Percentiles rank a stretch among this genome's conserved stretches.
These are phyloP conservation scores for Gastracanthus pulcherrimus DNA, from an alignment of 2,888 invertebrate species.

Conservation along the genomic window DNA sequence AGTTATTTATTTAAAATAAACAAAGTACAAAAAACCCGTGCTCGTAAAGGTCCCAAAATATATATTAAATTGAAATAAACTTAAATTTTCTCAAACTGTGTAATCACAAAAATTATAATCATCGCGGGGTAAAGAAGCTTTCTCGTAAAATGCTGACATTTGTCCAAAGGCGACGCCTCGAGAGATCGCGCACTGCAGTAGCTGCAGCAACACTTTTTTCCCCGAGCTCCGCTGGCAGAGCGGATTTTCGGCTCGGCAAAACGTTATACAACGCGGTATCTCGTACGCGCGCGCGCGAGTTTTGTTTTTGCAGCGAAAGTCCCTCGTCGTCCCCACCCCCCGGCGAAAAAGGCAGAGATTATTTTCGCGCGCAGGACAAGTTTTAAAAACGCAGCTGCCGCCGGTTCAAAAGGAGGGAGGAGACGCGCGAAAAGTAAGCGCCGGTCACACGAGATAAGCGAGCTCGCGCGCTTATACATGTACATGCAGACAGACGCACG, in stretches of 20 bases:
- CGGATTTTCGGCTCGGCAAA: conserved; percentile 34
- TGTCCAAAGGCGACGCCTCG: conserved; percentile 30
- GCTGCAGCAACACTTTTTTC: conserved; percentile 16
- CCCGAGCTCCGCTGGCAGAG: too few relatives aligned
- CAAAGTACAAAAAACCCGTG: conserved; percentile 2
- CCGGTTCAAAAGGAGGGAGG: not conserved
- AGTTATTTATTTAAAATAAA: conserved; percentile 3
- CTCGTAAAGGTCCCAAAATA: conserved; percentile 34
- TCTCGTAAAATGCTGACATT: not conserved
- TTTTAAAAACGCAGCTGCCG: conserved; percentile 51
- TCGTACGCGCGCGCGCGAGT: not conserved
- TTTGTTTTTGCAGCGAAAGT: conserved; percentile 39
- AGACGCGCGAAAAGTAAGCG: conserved; percentile 59
- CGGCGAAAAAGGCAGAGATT: conserved; percentile 40
- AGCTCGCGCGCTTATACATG: not conserved
- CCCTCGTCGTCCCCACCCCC: not conserved
- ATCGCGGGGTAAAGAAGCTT: not conserved
- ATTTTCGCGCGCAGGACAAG: conserved; percentile 52
- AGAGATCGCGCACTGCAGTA: not conserved
- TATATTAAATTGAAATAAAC: conserved; percentile 35
- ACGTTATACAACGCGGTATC: conserved; percentile 9
- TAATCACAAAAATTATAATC: conserved; percentile 49
- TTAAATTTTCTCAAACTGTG: conserved; percentile 22
- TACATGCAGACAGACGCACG: not conserved
- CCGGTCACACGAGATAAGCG: conserved; percentile 53